Percentiles rank a stretch among this genome's conserved stretches.
Evolutionary conservation across 2,797 vertebrate species (phyloP).

Genomic region (Synanceia verrucosa): DNA sequence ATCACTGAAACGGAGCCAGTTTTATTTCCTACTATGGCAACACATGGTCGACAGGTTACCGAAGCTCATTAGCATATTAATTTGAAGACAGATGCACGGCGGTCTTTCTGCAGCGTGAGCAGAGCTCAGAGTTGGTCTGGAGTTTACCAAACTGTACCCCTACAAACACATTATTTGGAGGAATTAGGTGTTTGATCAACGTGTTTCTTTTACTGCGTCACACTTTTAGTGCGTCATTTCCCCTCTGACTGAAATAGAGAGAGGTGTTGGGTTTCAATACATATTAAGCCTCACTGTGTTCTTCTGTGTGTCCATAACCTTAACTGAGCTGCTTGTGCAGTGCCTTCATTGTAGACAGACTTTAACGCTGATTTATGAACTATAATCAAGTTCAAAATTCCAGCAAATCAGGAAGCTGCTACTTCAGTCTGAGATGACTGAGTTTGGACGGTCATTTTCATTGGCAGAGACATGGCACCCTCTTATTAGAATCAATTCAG

Average conservation of each 20-base stretch:
- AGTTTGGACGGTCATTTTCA: background rate
- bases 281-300: background rate
- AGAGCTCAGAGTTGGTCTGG: conserved; percentile 28
- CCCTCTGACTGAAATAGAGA: background rate
- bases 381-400: background rate
- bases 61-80: conserved; percentile 52
- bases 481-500: background rate
- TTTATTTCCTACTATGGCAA: conserved; percentile 23
- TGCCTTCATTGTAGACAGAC: background rate
- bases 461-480: background rate
- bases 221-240: conserved; percentile 3
- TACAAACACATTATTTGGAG: conserved; percentile 56
- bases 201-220: conserved; percentile 17
- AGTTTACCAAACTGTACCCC: conserved; percentile 38
- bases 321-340: background rate
- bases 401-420: no score
- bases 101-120: conserved; percentile 34
- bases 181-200: conserved; percentile 30
- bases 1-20: conserved; percentile 14
- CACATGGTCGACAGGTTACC: conserved; percentile 21
- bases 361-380: background rate
- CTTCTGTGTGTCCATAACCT: background rate
- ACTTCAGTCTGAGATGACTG: background rate
- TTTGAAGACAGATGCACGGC: conserved; percentile 40
- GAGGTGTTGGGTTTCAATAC: conserved; percentile 2